Evolutionary conservation across 2,113 vertebrate genomes (phyloP).

Genomic region (Sylvietta virens): DNA sequence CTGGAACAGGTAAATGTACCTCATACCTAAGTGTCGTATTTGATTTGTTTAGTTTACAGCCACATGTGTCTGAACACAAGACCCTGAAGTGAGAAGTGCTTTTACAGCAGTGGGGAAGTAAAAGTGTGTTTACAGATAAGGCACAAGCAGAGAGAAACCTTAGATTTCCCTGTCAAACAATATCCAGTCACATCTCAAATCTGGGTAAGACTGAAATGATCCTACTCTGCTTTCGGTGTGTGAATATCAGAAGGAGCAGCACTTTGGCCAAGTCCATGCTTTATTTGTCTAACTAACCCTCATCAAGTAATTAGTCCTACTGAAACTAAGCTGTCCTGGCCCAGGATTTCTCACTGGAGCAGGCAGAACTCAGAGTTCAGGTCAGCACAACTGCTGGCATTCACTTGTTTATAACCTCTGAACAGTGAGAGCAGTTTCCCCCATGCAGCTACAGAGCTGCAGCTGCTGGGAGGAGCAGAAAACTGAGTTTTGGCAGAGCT

Average conservation of each 20-base stretch:
- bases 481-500: neutral
- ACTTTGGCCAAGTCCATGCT: neutral
- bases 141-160: neutral
- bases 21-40: fast-evolving
- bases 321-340: neutral
- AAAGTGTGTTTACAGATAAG: neutral
- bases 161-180: neutral
- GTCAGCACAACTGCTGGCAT: neutral
- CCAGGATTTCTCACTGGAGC: neutral
- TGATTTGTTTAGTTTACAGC: neutral
- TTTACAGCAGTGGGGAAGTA: neutral
- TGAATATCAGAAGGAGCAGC: neutral
- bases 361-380: neutral
- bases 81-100: neutral
- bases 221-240: neutral
- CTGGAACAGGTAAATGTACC: conserved; percentile 36
- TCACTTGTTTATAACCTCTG: neutral
- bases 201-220: neutral
- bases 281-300: neutral
- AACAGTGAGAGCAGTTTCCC: neutral
- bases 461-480: conserved; percentile 38
- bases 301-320: neutral
- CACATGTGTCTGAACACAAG: neutral
- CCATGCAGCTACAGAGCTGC: neutral
- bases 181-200: neutral